Evolutionary conservation across 2,113 vertebrate species (phyloP).

Genomic region (Merops nubicus): DNA sequence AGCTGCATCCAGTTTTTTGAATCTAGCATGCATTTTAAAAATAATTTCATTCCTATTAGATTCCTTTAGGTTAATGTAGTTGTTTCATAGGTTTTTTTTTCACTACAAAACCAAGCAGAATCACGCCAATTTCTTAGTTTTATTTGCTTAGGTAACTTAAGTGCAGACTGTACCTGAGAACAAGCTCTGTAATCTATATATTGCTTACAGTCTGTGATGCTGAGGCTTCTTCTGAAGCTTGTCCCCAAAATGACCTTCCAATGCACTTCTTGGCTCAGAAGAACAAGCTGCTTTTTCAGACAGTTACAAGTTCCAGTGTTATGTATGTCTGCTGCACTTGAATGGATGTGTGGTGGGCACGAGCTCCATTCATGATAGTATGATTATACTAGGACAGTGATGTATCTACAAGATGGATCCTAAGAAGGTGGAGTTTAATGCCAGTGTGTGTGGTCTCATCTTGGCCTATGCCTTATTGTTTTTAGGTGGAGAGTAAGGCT

Average conservation of each 20-base stretch:
- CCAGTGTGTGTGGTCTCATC: neutral
- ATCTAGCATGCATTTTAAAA: neutral
- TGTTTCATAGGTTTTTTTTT: neutral
- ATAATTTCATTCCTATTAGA: neutral
- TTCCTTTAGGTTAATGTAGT: neutral
- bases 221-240: neutral
- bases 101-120: neutral
- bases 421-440: neutral
- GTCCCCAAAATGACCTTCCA: neutral
- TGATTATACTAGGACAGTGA: neutral
- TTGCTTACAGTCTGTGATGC: neutral
- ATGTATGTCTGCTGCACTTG: neutral
- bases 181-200: neutral
- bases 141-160: neutral
- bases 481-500: neutral
- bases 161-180: neutral
- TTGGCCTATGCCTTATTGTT: neutral
- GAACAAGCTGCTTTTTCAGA: neutral
- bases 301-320: neutral
- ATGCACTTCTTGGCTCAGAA: neutral
- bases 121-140: neutral
- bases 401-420: neutral
- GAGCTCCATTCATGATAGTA: fast-evolving
- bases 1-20: neutral
- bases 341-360: neutral